These are phyloP conservation scores for Xenus cinereus DNA, from an alignment of 2,113 vertebrate species.

Conservation along the genomic window DNA sequence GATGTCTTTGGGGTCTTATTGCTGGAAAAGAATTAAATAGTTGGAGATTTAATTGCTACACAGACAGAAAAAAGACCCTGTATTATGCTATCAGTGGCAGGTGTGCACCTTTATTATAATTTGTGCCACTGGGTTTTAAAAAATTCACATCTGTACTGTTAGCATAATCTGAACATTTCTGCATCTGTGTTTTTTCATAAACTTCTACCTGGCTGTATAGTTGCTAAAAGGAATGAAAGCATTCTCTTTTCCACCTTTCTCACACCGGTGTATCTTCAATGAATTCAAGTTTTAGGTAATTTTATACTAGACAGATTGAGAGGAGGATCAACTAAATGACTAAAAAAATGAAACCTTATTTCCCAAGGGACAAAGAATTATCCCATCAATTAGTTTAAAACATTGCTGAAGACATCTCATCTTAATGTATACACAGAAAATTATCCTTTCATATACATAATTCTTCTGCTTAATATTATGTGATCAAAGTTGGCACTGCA, in stretches of 20 bases:
- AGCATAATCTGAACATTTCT: neutral
- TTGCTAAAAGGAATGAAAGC: neutral
- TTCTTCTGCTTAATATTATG: neutral
- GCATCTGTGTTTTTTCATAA: neutral
- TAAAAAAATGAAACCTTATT: neutral
- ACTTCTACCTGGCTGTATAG: neutral
- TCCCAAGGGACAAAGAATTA: neutral
- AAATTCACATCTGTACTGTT: neutral
- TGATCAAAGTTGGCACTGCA: neutral
- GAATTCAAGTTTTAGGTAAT: neutral
- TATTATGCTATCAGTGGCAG: neutral
- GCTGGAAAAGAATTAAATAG: neutral
- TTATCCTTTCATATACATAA: neutral
- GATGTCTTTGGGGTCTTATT: neutral
- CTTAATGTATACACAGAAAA: neutral
- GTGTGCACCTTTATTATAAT: neutral
- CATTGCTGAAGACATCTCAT: neutral
- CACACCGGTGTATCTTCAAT: neutral
- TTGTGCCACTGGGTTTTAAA: neutral
- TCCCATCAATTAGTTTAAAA: neutral
- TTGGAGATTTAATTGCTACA: neutral
- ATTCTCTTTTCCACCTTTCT: neutral
- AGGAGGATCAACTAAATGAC: neutral
- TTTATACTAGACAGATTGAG: neutral
- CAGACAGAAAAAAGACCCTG: neutral